phyloP scores from a whole-genome alignment of 1,140 invertebrate genomes.

The Caerostris darwini region DNA sequence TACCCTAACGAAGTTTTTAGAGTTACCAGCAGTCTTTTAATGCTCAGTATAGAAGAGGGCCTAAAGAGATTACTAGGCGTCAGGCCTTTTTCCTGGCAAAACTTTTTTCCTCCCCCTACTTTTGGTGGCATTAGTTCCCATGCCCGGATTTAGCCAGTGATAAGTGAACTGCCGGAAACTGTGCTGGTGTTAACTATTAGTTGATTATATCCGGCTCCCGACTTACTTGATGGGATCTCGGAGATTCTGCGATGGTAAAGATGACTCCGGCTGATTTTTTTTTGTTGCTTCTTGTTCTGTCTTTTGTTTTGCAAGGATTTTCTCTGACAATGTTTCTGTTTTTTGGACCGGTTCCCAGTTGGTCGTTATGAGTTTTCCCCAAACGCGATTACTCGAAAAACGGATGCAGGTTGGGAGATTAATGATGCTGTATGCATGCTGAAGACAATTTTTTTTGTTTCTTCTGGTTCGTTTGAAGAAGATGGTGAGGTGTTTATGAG shows the following conservation, averaged over 20 bases:
- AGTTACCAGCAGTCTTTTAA: constrained; percentile 21
- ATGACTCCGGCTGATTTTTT: too few species aligned
- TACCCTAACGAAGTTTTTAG: constrained; percentile 34
- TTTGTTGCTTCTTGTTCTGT: too few species aligned
- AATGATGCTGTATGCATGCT: neutral
- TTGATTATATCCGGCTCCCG: constrained; percentile 14
- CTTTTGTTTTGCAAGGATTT: too few species aligned
- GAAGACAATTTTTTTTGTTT: too few species aligned
- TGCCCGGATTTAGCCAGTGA: constrained; percentile 14
- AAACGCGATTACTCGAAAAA: neutral
- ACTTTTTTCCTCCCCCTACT: too few species aligned
- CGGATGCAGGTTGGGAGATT: neutral
- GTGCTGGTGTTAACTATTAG: constrained; percentile 20
- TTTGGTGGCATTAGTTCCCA: constrained; percentile 8
- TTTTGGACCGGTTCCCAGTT: too few species aligned
- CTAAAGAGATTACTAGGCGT: constrained; percentile 22
- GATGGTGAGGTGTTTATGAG: too few species aligned
- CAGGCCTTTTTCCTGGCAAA: neutral
- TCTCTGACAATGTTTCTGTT: too few species aligned
- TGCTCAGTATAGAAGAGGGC: neutral
- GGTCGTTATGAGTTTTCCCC: too few species aligned
- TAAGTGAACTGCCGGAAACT: constrained; percentile 30
- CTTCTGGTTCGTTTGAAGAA: too few species aligned
- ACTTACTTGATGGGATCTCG: neutral
- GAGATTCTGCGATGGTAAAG: neutral